A percentile compares a stretch with the other conserved stretches of the same genome.
Evolutionary conservation across 1,140 invertebrate species (phyloP).

Genomic region (Hyles euphorbiae): DNA sequence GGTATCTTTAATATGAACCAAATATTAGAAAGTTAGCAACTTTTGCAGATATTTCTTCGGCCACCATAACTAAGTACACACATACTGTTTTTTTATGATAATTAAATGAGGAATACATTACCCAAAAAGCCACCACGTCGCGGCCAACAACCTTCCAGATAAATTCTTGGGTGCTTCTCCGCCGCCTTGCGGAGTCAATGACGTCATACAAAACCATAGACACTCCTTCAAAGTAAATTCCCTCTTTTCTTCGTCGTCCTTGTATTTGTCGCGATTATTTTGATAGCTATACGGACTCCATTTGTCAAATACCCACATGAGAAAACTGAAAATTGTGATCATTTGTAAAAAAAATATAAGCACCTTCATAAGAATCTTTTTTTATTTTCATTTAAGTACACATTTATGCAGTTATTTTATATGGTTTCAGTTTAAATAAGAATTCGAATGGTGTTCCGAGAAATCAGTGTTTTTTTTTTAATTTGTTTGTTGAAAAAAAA

Average conservation of each 20-base stretch:
- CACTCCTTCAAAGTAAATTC: constrained; percentile 98
- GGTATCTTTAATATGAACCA: too few species aligned
- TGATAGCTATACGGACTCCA: constrained; percentile 98
- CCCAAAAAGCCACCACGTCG: constrained; percentile 98
- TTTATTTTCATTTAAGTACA: too few species aligned
- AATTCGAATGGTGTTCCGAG: too few species aligned
- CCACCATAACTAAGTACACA: too few species aligned
- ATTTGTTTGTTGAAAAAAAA: too few species aligned
- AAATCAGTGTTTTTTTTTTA: too few species aligned
- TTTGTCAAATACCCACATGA: constrained; percentile 97
- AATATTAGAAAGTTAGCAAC: too few species aligned
- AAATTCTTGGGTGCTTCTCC: constrained; percentile 97
- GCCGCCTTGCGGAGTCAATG: constrained; percentile 95
- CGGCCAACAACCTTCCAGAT: constrained; percentile 93
- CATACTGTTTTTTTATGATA: too few species aligned
- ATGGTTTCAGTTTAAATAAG: too few species aligned
- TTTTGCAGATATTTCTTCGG: too few species aligned
- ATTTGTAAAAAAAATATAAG: not conserved
- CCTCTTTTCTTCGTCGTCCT: constrained; percentile 94
- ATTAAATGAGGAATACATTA: constrained; percentile 23
- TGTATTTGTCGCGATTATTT: constrained; percentile 95
- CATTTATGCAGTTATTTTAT: too few species aligned
- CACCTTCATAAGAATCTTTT: too few species aligned
- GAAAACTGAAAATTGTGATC: constrained; percentile 78
- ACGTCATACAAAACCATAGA: constrained; percentile 99